Base-by-base conservation (phyloP, 2,797 vertebrate genomes). In the Amniataba percoides region DNA sequence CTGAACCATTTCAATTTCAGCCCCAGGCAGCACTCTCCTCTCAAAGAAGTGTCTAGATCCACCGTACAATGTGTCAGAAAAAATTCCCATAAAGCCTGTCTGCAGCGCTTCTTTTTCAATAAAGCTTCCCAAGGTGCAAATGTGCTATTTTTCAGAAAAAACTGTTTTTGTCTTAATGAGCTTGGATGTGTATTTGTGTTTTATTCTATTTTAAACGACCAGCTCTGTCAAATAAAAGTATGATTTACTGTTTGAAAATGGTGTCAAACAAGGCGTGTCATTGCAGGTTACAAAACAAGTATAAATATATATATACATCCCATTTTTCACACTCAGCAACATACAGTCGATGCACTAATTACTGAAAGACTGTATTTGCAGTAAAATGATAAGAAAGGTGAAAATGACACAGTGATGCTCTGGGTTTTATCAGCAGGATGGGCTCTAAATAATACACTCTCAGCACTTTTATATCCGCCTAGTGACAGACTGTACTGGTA, bases 1-100 rank as follows among this genome's bases (percentile, higher is more conserved):
- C 93, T 97, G 95, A 88, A 85, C 90, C 92, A 90, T 94, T 93
- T 93, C 93, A 92, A 78, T 91, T 87, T 91, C 78, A 77, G 87
- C 94, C 93, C 31, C 77, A 92, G 94, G 92, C 95, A 82, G 94
- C 64, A 70, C 84, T 93, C 77, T 74, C 61, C 75, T 81, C 81
- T 82, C 75, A 75, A 74, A 87, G 87, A 88, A 88, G 87, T 86
- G 86, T 89, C 63, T 70, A 66, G 87, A 84, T 81, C 62, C 81
- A 53, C 77, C 74, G 21, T 55, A 71, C 10, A 59, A 67, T 49
- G 61, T 91, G 92, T 85, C 82, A 74, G 69, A 84, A 74, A 77
- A 77, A 57, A 80, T 87, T 83, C 81, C 64, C 62, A 67, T 62
- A 42, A 83, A 86, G 63, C 71, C 67, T 78, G n/a, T 62, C 42